phyloP scores from a whole-genome alignment of 2,113 vertebrate species.

The Neolamprologus devosi region DNA sequence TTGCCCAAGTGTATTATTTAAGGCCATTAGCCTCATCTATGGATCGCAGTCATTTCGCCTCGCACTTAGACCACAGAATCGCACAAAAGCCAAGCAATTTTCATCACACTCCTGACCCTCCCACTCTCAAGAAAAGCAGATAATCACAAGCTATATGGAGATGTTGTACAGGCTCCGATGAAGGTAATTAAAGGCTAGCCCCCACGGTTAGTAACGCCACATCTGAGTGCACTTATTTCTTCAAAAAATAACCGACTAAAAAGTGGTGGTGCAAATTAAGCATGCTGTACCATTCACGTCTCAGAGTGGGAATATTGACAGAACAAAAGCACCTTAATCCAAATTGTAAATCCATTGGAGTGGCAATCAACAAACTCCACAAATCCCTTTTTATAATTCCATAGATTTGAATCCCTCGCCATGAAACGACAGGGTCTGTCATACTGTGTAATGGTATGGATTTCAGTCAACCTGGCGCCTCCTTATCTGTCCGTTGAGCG shows the following conservation, averaged over 20 bases:
- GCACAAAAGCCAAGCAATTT: conserved; percentile 54
- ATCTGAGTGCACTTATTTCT: conserved; percentile 60
- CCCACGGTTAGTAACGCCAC: neutral
- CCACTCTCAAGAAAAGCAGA: conserved; percentile 37
- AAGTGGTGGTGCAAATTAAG: conserved; percentile 38
- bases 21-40: conserved; percentile 50
- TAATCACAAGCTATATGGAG: conserved; percentile 16
- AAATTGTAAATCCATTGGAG: conserved; percentile 23
- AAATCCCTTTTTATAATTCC: neutral
- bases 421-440: neutral
- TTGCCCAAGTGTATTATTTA: conserved; percentile 45
- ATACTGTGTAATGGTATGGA: neutral
- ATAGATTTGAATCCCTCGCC: conserved; percentile 4
- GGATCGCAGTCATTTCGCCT: conserved; percentile 39
- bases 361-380: neutral
- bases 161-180: conserved; percentile 32
- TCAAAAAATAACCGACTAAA: conserved; percentile 41
- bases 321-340: conserved; percentile 26
- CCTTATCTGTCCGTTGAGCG: neutral
- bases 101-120: conserved; percentile 22
- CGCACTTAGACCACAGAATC: conserved; percentile 21
- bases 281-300: neutral
- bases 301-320: conserved; percentile 31
- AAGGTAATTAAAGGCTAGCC: conserved; percentile 53
- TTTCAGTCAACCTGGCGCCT: neutral